Evolutionary conservation across 1,140 invertebrate genomes (phyloP), one percentile per base, ranked within the genome.

Genomic region (Cydia strobilella): DNA sequence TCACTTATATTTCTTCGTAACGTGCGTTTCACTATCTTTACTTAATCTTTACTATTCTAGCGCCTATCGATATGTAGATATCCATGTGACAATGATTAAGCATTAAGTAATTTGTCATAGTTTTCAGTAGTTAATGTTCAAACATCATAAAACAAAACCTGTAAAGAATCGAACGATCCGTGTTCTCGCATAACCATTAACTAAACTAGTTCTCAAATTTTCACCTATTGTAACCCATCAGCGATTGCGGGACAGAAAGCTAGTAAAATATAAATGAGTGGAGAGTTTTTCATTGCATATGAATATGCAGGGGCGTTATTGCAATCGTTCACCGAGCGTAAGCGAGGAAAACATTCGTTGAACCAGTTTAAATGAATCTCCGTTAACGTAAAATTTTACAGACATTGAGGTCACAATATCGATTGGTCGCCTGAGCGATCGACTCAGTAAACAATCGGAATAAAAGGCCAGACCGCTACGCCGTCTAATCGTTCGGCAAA

Each of bases 401-500:
- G 10, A 23, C 5, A 23, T 59, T 15, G 51, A 59, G 20, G 20
- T 5, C 10, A 23, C 20, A 59, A n/a, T 59, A 23, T 7, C n/a
- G 9, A 7, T 59, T 20, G 10, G 9, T 20, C 1, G 7, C 54
- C n/a, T 59, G 27, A 75, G 74, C 65, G 23, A 25, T 54, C 27
- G 31, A 59, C 51, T 75, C 48, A 13, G 6, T 51, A 54, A 18
- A 54, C 42, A 13, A 75, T 54, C 63, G 18, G 45, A 75, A 42
- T 23, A 59, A 3, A 48, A 25, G 45, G n/a, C 20, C 65, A 72
- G 72, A 74, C 75, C 75, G 75, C 75, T 76, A 73, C 72, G 63
- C 75, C 73, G 75, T 77, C 77, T 82, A 80, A 78, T 81, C 74
- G 75, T 77, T 78, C 73, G 72, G 76, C 77, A 78, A 80, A 79